Evolutionary conservation across 2,797 vertebrate genomes (phyloP), one percentile per base, ranked within the genome.

Genomic region (Aythya fuligula): DNA sequence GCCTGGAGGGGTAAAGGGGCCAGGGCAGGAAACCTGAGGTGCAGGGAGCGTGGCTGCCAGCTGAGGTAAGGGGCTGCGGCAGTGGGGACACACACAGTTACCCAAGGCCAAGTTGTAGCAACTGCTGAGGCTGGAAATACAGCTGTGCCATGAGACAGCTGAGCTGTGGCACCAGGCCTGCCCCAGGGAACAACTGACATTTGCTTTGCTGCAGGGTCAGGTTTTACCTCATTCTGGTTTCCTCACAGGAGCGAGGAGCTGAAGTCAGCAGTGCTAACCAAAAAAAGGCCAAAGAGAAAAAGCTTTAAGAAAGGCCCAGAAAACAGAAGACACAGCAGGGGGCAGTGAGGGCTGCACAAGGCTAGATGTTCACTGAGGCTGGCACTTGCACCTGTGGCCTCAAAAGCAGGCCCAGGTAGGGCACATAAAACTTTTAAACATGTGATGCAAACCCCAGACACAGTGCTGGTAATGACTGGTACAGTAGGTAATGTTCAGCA

Each of bases 401-500:
- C 22, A 41, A 11, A 6, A 45, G 51, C 54, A 39, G 36, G 38
- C 30, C 9, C 25, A 19, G 6, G 15, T 20, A 14, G 84, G 32
- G 12, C 34, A 11, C 19, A 13, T 9, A 39, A 53, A 79, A 6
- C 30, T 39, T 39, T 2, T 25, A 36, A 14, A 47, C 65, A 28
- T 2, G 17, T 43, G 28, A 7, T 25, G 7, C 30, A 69, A 65
- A 45, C 60, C 3, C 3, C 69, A 85, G 71, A 47, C 84, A 3
- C 0, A 22, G 10, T n/a, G 43, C 72, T 49, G 64, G 74, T 86
- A 90, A 89, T 56, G 78, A 20, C 57, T 61, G 57, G 57, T 57
- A 69, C 87, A 57, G 89, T 85, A 90, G 83, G 47, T 75, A 84
- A 93, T 12, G 62, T 66, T 92, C 72, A 86, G 76, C 62, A 30